Percentiles rank a stretch among this genome's conserved stretches.
phyloP scores from a whole-genome alignment of 2,113 vertebrate genomes.

The Colinus virginianus region DNA sequence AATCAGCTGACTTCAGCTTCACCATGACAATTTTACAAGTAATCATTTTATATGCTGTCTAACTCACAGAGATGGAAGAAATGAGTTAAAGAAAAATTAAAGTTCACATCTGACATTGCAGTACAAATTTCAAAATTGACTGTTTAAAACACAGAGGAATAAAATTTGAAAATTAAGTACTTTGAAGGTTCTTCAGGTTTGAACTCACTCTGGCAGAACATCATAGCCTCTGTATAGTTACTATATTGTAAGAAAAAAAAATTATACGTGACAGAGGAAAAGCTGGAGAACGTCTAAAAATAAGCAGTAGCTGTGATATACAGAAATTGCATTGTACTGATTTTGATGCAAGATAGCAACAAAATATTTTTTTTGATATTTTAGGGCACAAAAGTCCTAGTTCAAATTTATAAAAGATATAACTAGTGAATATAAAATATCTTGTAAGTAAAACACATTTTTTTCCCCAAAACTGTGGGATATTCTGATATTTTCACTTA shows the following conservation, averaged over 20 bases:
- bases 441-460: neutral
- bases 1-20: neutral
- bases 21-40: neutral
- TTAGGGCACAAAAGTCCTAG: neutral
- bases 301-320: neutral
- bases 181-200: neutral
- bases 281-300: neutral
- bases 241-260: neutral
- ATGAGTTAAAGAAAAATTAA: neutral
- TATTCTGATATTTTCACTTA: neutral
- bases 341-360: neutral
- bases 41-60: neutral
- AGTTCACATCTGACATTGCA: neutral
- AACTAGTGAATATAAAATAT: neutral
- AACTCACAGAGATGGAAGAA: neutral
- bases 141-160: neutral
- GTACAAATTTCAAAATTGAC: neutral
- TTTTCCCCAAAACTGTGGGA: neutral
- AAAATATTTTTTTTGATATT: neutral
- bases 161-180: accelerated
- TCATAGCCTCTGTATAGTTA: neutral
- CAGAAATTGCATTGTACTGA: neutral
- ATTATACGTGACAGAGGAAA: neutral
- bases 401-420: neutral
- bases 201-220: neutral